Base-by-base conservation (phyloP, 2,113 vertebrate species). In the Poeciliopsis turrubarensis region DNA sequence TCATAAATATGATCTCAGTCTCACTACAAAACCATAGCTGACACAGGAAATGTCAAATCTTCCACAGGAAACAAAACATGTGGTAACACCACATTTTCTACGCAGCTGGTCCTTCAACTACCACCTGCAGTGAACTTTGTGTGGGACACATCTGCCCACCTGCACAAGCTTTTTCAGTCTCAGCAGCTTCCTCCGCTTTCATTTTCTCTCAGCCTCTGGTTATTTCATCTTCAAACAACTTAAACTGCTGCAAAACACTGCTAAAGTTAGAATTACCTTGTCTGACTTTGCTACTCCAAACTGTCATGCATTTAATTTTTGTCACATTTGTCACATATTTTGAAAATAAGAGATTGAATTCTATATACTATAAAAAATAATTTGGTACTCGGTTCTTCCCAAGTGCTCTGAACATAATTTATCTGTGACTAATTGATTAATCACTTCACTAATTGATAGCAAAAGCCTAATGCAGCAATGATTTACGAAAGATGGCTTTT, bases 51-150 rank as follows among this genome's bases (percentile, higher is more conserved):
- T 37, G 3, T 65, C 13, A 64, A 41, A 44, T 17, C 81, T 88
- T 82, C 41, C 77, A 86, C 83, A 83, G 86, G 83, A 90, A 89
- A 75, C 65, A 65, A 19, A 61, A 71, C 32, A 86, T 17, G 31
- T 19, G 37, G 32, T 27, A 10, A 57, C 34, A 5, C 44, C 3
- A 65, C 61, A 63, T 25, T 54, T 69, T 71, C 22, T 32, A 62
- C 57, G 62, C 81, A 87, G 73, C 71, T 60, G 26, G 25, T 2
- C 39, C 15, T 39, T 29, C 29, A 32, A 29, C 72, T 63, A 68
- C 66, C 77, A 77, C 81, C 77, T 64, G 41, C 79, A 79, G 39
- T 30, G 74, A 34, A 80, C 1, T 41, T 68, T 39, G 63, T 34
- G 63, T 25, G 63, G 8, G 5, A 25, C 22, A 57, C 51, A 57